Evolutionary conservation across 2,797 vertebrate species (phyloP).

Genomic region (Leontocebus nigricollis): DNA sequence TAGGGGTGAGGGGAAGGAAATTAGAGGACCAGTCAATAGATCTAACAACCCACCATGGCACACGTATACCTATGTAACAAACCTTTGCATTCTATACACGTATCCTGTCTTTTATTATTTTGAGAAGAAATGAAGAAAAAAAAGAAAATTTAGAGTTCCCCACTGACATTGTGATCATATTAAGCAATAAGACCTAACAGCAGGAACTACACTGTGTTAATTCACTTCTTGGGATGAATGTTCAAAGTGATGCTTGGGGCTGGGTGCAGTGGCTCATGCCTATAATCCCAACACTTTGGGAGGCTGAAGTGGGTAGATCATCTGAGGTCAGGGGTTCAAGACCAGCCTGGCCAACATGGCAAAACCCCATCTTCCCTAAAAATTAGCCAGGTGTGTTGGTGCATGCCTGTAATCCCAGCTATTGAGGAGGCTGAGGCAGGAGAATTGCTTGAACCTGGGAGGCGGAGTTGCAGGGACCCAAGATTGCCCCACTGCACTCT

Average conservation of each 20-base stretch:
- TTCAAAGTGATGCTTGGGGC: not conserved
- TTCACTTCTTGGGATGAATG: constrained; percentile 10
- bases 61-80: not conserved
- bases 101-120: not conserved
- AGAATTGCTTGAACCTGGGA: not conserved
- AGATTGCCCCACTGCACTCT: not conserved
- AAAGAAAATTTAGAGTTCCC: constrained; percentile 9
- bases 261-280: not conserved
- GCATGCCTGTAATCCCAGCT: not conserved
- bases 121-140: not conserved
- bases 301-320: not conserved
- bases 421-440: not conserved
- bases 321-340: not conserved
- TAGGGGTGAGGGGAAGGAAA: not conserved
- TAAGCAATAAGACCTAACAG: not conserved
- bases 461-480: rapidly evolving
- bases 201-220: not conserved
- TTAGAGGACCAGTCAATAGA: not conserved
- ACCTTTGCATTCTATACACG: not conserved
- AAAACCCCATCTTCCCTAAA: not conserved
- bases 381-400: not conserved
- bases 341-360: not conserved
- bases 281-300: not conserved
- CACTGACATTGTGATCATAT: not conserved
- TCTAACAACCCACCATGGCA: not conserved